Evolutionary conservation across 2,888 invertebrate genomes (phyloP).

Genomic region (Bellardia pandia): DNA sequence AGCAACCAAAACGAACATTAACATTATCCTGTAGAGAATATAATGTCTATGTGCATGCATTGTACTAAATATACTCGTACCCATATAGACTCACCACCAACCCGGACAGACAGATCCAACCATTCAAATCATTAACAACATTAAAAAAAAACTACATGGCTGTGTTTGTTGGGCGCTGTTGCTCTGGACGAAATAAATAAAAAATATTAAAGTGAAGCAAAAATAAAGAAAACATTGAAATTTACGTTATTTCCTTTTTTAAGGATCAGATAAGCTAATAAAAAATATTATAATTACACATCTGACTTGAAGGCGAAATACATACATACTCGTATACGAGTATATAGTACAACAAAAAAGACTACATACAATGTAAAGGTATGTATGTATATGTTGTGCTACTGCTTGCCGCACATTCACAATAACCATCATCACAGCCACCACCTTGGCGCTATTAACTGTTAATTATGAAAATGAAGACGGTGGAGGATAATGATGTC

Average conservation of each 20-base stretch:
- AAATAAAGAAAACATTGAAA: constrained; percentile 74
- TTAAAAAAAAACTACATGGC: constrained; percentile 49
- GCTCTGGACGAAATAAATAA: constrained; percentile 27
- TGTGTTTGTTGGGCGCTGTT: constrained; percentile 40
- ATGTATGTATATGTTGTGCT: constrained; percentile 40
- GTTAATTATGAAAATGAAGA: background rate
- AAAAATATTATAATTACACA: constrained; percentile 84
- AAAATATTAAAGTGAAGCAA: constrained; percentile 30
- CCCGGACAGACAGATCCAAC: constrained; percentile 46
- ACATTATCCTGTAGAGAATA: constrained; percentile 69
- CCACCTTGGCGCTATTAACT: constrained; percentile 43
- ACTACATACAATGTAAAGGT: background rate
- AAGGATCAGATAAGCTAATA: constrained; percentile 84
- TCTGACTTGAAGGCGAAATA: constrained; percentile 76
- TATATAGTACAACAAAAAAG: background rate
- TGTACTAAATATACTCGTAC: constrained; percentile 49
- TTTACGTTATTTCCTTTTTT: constrained; percentile 82
- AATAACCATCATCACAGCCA: constrained; percentile 17
- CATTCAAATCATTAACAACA: constrained; percentile 29
- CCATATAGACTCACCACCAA: constrained; percentile 44
- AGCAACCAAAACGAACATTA: constrained; percentile 63
- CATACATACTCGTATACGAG: constrained; percentile 4
- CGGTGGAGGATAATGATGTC: constrained; percentile 9
- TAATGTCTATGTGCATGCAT: constrained; percentile 52
- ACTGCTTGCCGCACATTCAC: constrained; percentile 14